These are phyloP conservation scores for Drosophila affinis DNA, from an alignment of 2,888 invertebrate genomes.

Conservation along the genomic window DNA sequence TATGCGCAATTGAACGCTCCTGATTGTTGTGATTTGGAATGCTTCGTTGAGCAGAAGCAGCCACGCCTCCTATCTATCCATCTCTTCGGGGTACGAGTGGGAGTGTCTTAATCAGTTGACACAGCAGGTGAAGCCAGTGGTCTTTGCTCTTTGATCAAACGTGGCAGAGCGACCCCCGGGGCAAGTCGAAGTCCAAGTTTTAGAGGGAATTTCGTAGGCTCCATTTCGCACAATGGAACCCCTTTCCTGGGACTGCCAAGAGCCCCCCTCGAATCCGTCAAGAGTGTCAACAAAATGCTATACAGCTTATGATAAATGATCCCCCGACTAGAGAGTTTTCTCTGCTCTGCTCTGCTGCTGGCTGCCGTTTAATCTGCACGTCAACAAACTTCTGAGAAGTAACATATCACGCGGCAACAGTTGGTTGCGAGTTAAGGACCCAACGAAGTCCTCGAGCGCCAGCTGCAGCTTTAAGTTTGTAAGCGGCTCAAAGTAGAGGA, in stretches of 20 bases:
- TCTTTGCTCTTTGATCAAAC: background rate
- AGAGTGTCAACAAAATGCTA: constrained; percentile 47
- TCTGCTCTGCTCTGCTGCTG: constrained; percentile 39
- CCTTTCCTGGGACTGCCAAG: background rate
- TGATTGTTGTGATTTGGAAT: constrained; percentile 72
- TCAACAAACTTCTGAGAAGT: constrained; percentile 78
- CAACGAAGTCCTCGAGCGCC: constrained; percentile 6
- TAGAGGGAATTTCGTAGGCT: too few relatives aligned
- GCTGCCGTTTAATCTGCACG: constrained; percentile 65
- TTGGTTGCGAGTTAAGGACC: constrained; percentile 57
- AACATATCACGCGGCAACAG: constrained; percentile 71
- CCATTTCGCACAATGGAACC: background rate
- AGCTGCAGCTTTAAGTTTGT: constrained; percentile 6
- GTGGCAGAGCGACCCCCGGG: too few relatives aligned
- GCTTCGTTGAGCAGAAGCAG: constrained; percentile 19
- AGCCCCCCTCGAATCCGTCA: constrained; percentile 28
- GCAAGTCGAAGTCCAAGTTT: too few relatives aligned
- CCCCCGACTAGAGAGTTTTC: constrained; percentile 50
- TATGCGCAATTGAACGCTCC: constrained; percentile 75
- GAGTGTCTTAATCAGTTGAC: constrained; percentile 44
- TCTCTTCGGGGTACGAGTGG: background rate
- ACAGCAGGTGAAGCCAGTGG: constrained; percentile 42
- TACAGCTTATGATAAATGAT: constrained; percentile 67
- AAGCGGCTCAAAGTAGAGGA: background rate
- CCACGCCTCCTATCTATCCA: background rate